Base-by-base conservation (phyloP, 1,140 invertebrate genomes). In the Temnothorax nylanderi region DNA sequence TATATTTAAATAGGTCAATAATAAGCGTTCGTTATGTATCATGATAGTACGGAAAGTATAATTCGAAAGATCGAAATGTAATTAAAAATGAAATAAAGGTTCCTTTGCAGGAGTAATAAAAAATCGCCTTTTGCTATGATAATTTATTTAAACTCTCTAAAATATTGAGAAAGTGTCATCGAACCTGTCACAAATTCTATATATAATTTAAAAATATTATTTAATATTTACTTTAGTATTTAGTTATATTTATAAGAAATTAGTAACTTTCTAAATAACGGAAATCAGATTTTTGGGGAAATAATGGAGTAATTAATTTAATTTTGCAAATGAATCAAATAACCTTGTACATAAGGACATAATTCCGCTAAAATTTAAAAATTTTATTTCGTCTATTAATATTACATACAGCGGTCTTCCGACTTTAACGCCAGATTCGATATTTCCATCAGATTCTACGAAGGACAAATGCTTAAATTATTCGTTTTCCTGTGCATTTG, bases 1-100 rank as follows among this genome's bases (percentile, higher is more conserved):
- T 89, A 89, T 56, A 84, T 49, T 90, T 87, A 90, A 90, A 67
- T 71, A 58, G 54, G 32, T 85, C 60, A 80, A 13, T 72, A 60
- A 89, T 75, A 87, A 86, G n/a, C 78, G 34, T 62, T 78, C 32
- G 64, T 71, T 76, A 44, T 32, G 44, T 69, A 49, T 49, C 21
- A 47, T 32, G 4, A 34, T 41, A 49, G 82, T 64, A 56, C 54
- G 71, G 47, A 8, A 60, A 74, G 21, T 87, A 58, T 72, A 72
- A 78, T 58, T 86, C 60, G n/a, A 58, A 37, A 47, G 34, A 81
- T 34, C 26, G 16, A 54, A 62, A 18, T 62, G 26, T 65, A 54
- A 41, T 49, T 60, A 62, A 60, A 88, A 80, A n/a, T 65, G 51
- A 60, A 47, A 74, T 41, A 75, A 60, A 47, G 32, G 4, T 75